Base-by-base conservation (phyloP, 2,797 vertebrate species). In the Hybognathus amarus region DNA sequence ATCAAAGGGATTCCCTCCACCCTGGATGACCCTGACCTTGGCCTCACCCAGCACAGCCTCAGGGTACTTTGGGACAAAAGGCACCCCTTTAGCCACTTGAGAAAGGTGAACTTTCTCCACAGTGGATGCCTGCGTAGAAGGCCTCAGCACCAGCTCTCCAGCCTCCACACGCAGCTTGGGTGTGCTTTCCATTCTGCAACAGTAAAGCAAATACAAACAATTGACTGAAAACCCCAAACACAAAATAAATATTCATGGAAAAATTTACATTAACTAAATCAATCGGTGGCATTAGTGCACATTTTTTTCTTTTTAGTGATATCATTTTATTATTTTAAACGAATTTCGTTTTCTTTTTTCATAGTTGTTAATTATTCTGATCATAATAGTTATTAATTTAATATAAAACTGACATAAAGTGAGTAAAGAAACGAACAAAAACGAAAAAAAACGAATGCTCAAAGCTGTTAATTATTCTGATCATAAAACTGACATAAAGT, bases 131-230 rank as follows among this genome's bases (percentile, higher is more conserved):
- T 10, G 0, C 36, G 24, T 42, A 5, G 54, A 77, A 0, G 11
- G 6, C 40, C 63, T 33, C 7, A 68, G 45, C 27, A 79, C 30
- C 30, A 68, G 77, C 45, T 79, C 45, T 79, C 22, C 63, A 68
- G 27, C 45, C 13, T 68, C 63, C 2, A 67, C 1, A 11, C 0
- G 27, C 18, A 68, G 12, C 0, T 54, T 52, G 3, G 63, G 24
- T 15, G 50, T 78, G 42, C 76, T 78, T 30, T 78, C 40, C 61
- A 78, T 78, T n/a, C 42, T 78, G 61, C 20, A 50, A 42, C n/a
- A n/a, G n/a, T n/a, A n/a, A n/a, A n/a, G n/a, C 38, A 24, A 69
- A n/a, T 2, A 12, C 4, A 73, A 73, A 73, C 42, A 73, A 33
- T 69, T n/a, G 2, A 42, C 67, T 69, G 38, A 68, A 40, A 24